Base-by-base conservation (phyloP, 2,888 invertebrate species). In the Lottia scabra region DNA sequence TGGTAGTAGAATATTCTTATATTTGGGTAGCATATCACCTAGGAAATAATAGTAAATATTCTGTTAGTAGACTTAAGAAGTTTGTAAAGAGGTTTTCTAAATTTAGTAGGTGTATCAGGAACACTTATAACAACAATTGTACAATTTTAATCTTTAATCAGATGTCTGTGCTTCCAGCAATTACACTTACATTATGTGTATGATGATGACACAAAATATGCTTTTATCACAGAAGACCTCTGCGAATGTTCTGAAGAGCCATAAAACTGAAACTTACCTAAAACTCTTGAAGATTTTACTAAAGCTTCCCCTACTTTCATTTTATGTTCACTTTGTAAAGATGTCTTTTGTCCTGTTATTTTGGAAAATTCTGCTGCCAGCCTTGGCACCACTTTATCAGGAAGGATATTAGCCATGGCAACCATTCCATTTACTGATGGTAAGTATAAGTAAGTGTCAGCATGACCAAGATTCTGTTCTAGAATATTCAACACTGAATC, bases 241-340 rank as follows among this genome's bases (percentile, higher is more conserved):
- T n/a, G n/a, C n/a, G n/a, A n/a, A n/a, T n/a, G n/a, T n/a, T n/a
- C n/a, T n/a, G n/a, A n/a, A n/a, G n/a, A n/a, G n/a, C n/a, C n/a
- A n/a, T n/a, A n/a, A n/a, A n/a, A n/a, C n/a, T n/a, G n/a, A 23
- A 12, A 81, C 91, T 90, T 90, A 95, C 95, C 95, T 81, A 96
- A 91, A 80, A 89, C 90, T 88, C 92, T 93, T 0, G 93, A 93
- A 38, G 94, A 92, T 90, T 93, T 94, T 0, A 95, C 93, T 68
- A 96, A 90, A 75, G 93, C 92, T 90, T 96, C 96, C 12, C 95
- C 96, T 73, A 95, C 90, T 91, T 96, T 96, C 90, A 94, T 92
- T 81, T 94, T 91, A 46, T 93, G 89, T 71, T 90, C 89, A 45
- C 81, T 64, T 43, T 79, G 19, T 46, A 63, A 63, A 48, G 65